Conservation (phyloP, 2,888 invertebrate genomes). For the Plebejus melissa region DNA sequence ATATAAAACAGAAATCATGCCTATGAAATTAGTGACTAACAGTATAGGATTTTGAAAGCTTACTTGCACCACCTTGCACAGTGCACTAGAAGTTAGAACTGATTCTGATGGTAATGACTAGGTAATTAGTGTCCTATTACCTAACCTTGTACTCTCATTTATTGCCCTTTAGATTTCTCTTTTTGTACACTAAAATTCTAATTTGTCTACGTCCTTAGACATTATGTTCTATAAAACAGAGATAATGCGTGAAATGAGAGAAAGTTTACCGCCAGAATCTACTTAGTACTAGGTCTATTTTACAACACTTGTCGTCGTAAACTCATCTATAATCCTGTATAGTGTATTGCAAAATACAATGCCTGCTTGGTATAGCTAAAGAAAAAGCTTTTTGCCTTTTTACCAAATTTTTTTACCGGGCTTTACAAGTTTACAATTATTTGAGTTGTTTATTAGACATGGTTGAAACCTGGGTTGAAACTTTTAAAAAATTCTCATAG, state of each 20-base stretch:
- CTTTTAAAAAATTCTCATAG: too few species aligned
- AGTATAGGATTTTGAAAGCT: too few species aligned
- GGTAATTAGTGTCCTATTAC: neutral
- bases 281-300: neutral
- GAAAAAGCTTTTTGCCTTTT: neutral
- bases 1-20: too few species aligned
- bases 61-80: too few species aligned
- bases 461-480: too few species aligned
- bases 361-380: neutral
- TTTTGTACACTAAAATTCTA: constrained; percentile 16
- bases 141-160: neutral
- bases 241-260: constrained; percentile 21
- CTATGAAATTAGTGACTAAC: too few species aligned
- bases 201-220: neutral
- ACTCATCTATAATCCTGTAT: neutral
- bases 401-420: too few species aligned
- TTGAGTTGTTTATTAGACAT: too few species aligned
- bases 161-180: constrained; percentile 14
- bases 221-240: neutral
- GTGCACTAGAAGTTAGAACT: too few species aligned
- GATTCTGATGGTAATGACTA: neutral
- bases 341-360: neutral
- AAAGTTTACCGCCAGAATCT: constrained; percentile 11
- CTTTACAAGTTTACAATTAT: too few species aligned
- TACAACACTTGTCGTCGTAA: constrained; percentile 4